Conservation (phyloP, 2,888 invertebrate species). For the Notodonta dromedarius region DNA sequence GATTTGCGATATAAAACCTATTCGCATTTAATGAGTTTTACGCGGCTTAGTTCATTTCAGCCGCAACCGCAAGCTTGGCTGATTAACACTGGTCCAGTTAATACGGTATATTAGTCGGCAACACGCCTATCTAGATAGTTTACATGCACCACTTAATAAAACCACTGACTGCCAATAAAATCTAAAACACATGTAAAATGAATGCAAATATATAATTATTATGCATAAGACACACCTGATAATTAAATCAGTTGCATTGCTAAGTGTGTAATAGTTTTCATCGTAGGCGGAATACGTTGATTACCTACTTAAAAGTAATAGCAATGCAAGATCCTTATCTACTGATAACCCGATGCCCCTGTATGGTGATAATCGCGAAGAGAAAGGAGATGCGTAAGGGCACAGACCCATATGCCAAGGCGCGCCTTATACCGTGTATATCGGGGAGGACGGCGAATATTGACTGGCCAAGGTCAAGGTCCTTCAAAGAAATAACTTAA, state of each 20-base stretch:
- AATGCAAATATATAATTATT: conserved; percentile 1
- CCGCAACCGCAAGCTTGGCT: conserved; percentile 21
- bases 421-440: no score
- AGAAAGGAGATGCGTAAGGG: no score
- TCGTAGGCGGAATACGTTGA: background rate
- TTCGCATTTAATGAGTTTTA: conserved; percentile 7
- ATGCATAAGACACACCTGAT: background rate
- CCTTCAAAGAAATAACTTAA: no score
- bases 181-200: conserved; percentile 11
- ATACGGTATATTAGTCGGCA: conserved; percentile 14
- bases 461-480: no score
- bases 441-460: no score
- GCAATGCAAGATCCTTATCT: background rate
- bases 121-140: conserved; percentile 20
- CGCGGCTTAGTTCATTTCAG: conserved; percentile 13
- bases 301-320: background rate
- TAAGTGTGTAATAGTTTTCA: background rate
- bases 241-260: background rate
- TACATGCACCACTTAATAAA: conserved; percentile 24
- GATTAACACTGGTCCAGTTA: conserved; percentile 23
- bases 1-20: conserved; percentile 8
- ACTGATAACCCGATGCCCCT: background rate
- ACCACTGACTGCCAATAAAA: conserved; percentile 14
- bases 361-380: background rate
- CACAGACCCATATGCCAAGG: no score